Evolutionary conservation across 2,113 vertebrate genomes (phyloP).

Genomic region (Edolisoma coerulescens): DNA sequence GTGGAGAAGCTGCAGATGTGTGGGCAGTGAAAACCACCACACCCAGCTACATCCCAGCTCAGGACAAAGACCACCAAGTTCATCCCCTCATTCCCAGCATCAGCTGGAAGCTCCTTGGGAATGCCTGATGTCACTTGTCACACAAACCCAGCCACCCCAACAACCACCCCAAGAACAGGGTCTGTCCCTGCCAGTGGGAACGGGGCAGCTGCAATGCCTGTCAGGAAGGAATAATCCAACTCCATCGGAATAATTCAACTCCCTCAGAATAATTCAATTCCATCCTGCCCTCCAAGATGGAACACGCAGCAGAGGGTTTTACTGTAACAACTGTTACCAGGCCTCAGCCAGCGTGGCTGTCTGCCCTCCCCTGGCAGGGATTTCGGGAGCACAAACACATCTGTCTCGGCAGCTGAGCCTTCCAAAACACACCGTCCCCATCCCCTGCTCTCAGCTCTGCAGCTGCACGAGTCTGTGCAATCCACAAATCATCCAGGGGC

Average conservation of each 20-base stretch:
- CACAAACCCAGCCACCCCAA: background rate
- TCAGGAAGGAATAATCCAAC: background rate
- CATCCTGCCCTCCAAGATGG: background rate
- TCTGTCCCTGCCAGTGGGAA: background rate
- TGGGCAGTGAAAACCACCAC: background rate
- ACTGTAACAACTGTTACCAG: background rate
- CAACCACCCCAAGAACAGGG: background rate
- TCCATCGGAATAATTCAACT: background rate
- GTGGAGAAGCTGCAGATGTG: background rate
- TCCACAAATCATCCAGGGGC: background rate
- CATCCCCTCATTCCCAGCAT: background rate
- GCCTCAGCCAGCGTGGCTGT: background rate
- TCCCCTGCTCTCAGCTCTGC: background rate
- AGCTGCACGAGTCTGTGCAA: background rate
- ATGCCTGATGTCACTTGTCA: background rate
- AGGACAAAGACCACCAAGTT: background rate
- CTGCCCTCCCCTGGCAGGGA: background rate
- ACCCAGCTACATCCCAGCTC: background rate
- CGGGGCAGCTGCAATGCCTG: background rate
- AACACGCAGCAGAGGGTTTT: background rate
- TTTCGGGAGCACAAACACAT: background rate
- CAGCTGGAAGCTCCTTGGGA: background rate
- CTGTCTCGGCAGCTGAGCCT: background rate
- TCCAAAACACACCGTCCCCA: background rate
- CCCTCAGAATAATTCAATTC: background rate